phyloP scores from a whole-genome alignment of 2,797 vertebrate genomes.

The Lateolabrax maculatus region DNA sequence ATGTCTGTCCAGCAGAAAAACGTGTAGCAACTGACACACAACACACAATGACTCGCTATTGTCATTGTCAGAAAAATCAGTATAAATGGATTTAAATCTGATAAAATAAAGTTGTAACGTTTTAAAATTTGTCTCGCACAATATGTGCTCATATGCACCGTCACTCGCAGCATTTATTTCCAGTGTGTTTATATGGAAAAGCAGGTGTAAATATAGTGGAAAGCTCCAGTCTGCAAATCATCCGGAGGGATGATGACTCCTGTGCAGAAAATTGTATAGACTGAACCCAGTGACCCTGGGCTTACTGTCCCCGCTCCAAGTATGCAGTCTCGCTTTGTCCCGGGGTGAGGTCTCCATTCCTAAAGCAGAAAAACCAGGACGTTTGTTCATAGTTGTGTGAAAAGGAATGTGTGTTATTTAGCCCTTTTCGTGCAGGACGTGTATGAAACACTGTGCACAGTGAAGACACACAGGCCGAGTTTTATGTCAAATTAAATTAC shows the following conservation, averaged over 20 bases:
- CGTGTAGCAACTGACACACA: not conserved
- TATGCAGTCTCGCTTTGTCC: constrained; percentile 22
- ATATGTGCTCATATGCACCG: not conserved
- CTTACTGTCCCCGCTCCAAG: constrained; percentile 15
- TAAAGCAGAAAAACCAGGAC: not conserved
- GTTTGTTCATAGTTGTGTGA: constrained; percentile 9
- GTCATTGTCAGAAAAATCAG: not conserved
- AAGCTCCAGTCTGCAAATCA: constrained; percentile 15
- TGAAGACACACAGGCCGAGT: not conserved
- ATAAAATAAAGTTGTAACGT: not conserved
- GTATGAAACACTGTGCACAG: not conserved
- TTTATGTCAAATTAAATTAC: not conserved
- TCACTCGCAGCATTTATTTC: not conserved
- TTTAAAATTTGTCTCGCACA: not conserved
- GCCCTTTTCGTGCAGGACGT: not conserved
- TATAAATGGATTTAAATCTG: not conserved
- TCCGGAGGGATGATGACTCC: not conserved
- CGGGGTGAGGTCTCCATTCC: not conserved
- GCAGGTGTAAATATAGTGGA: constrained; percentile 1
- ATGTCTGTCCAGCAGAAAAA: constrained; percentile 19
- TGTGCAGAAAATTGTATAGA: constrained; percentile 29
- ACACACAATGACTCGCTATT: not conserved
- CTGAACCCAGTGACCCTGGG: constrained; percentile 46
- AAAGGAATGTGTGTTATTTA: constrained; percentile 9
- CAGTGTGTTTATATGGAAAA: constrained; percentile 18